These are phyloP conservation scores for Scaptomyza hsui DNA, from an alignment of 1,140 invertebrate genomes.

Conservation along the genomic window DNA sequence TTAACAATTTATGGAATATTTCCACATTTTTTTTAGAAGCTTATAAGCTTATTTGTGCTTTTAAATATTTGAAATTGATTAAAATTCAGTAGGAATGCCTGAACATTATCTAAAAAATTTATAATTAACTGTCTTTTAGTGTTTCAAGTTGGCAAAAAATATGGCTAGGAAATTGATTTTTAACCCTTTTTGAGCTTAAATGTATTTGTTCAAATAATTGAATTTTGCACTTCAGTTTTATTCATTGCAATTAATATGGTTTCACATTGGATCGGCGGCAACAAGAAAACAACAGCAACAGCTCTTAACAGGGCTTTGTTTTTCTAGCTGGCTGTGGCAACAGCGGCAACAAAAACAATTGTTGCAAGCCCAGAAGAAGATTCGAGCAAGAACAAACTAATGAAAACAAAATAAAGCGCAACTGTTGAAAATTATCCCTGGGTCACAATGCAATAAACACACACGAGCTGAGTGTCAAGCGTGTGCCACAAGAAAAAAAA, in stretches of 20 bases:
- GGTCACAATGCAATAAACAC: constrained; percentile 55
- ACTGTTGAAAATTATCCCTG: constrained; percentile 71
- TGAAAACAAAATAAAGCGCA: constrained; percentile 44
- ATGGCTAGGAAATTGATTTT: neutral
- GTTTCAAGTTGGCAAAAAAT: constrained; percentile 1
- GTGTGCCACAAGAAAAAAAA: constrained; percentile 20
- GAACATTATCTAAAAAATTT: neutral
- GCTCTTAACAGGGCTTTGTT: constrained; percentile 23
- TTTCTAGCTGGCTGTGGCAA: constrained; percentile 23
- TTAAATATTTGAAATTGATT: neutral
- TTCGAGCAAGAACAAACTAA: constrained; percentile 14
- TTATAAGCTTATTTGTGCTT: neutral
- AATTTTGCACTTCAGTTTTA: constrained; percentile 4
- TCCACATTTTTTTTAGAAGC: neutral
- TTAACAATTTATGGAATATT: neutral
- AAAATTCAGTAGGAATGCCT: neutral
- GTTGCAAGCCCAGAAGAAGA: constrained; percentile 21
- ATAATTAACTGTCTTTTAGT: constrained; percentile 7
- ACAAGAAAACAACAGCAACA: neutral
- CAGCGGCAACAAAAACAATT: constrained; percentile 21
- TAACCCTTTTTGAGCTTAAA: neutral
- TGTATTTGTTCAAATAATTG: constrained; percentile 13
- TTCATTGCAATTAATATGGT: constrained; percentile 20
- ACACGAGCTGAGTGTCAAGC: constrained; percentile 17
- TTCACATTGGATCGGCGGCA: neutral